Evolutionary conservation across 2,797 vertebrate species (phyloP).

Genomic region (Lepus oiostolus): DNA sequence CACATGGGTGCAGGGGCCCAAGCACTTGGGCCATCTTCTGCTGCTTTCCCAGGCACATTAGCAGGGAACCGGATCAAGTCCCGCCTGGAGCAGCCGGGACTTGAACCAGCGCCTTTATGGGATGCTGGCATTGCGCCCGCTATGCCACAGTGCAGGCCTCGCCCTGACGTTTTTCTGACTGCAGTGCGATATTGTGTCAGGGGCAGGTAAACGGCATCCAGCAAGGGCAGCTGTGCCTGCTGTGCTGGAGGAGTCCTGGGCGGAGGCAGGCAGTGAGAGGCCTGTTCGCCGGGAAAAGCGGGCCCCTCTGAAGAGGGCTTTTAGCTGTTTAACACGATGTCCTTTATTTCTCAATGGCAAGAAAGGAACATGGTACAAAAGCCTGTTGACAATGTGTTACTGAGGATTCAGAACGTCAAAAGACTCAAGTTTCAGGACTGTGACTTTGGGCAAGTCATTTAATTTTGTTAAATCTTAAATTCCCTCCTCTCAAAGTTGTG

Average conservation of each 20-base stretch:
- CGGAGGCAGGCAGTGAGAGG: slow-evolving; percentile 7
- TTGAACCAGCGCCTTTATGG: too few relatives aligned
- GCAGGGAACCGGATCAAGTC: too few relatives aligned
- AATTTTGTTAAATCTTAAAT: slow-evolving; percentile 46
- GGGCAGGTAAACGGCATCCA: not conserved
- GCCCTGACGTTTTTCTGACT: not conserved
- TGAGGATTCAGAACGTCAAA: slow-evolving; percentile 48
- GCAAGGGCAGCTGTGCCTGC: not conserved
- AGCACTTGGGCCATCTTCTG: too few relatives aligned
- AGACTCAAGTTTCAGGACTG: not conserved
- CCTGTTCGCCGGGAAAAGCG: not conserved
- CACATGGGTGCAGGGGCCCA: too few relatives aligned
- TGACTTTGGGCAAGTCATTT: slow-evolving; percentile 55
- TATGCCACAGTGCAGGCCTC: too few relatives aligned
- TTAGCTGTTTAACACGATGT: not conserved
- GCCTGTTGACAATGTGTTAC: not conserved
- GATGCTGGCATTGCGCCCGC: too few relatives aligned
- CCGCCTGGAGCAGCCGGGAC: too few relatives aligned
- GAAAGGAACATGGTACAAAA: slow-evolving; percentile 27
- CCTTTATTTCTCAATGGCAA: slow-evolving; percentile 34
- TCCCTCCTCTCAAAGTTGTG: slow-evolving; percentile 5
- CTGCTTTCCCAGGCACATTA: too few relatives aligned
- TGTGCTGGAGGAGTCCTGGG: not conserved
- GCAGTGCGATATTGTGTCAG: not conserved
- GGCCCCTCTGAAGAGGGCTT: slow-evolving; percentile 5